Evolutionary conservation across 37 sponge, comb jelly and placozoan species (phyloP), one percentile per base, ranked within the genome.

Genomic region (Hexactinellida sp.): DNA sequence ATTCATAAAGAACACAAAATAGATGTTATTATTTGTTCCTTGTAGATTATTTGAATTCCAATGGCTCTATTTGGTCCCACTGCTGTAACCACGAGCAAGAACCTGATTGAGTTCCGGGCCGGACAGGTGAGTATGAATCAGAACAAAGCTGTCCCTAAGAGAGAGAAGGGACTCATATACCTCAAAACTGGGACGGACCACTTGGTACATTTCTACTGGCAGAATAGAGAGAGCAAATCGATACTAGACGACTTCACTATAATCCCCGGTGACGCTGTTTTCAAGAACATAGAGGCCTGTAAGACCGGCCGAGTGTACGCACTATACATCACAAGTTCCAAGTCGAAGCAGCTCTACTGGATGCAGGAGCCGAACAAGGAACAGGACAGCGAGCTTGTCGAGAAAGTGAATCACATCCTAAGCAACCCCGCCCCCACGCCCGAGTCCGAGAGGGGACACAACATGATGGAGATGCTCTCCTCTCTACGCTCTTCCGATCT

Each of bases 391-490:
- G 76, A 63, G 5, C 28, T 63, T 25, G 30, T 63, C 34, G 76
- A 63, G 76, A 63, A 63, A 28, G 30, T 63, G 25, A 63, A 63
- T n/a, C 76, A 63, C 3, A 63, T 63, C 34, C 76, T 63, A n/a
- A 63, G 76, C 76, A 63, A 63, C 34, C 76, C 21, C 16, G 82
- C 84, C 10, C 37, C 88, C 21, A 10, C 84, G 13, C 39, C 84
- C 38, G 84, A 51, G 0, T 10, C 84, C 0, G 84, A 37, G 16
- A 54, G 83, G 54, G 34, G 76, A 7, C 76, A 63, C 13, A 63
- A 63, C 34, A 63, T 63, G 76, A 63, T 63, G 76, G 76, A 63
- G 30, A 63, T 63, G 76, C 76, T 63, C 28, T 63, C 76, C 76
- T 63, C 76, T n/a, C 76, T 63, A 3, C 76, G 76, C 30, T 63